These are phyloP conservation scores for Colinus virginianus DNA, from an alignment of 2,113 vertebrate species.

Conservation along the genomic window DNA sequence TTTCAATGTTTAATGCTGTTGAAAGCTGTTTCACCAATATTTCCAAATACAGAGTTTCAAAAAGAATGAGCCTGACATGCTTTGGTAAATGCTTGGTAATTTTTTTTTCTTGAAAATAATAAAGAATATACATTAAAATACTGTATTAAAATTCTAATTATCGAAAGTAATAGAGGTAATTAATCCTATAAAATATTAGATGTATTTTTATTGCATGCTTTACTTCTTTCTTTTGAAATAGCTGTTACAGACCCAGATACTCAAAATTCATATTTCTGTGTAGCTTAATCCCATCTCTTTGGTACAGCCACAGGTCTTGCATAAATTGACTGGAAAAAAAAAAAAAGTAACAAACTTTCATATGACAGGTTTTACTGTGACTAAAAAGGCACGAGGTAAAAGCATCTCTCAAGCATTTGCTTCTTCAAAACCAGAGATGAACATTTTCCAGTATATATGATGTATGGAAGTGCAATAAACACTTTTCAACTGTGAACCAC, in stretches of 20 bases:
- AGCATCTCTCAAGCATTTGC: background rate
- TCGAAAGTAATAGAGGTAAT: background rate
- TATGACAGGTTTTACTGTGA: background rate
- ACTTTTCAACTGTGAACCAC: background rate
- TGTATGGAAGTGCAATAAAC: background rate
- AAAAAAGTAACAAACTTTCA: background rate
- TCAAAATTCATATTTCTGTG: background rate
- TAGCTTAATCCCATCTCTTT: background rate
- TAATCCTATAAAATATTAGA: background rate
- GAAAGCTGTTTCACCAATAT: background rate
- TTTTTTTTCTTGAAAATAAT: background rate
- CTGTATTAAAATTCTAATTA: background rate
- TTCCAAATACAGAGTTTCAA: background rate
- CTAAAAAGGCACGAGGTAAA: background rate
- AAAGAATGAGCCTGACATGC: background rate
- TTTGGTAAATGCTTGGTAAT: background rate
- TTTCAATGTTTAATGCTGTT: background rate
- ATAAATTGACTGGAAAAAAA: background rate
- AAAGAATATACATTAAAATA: background rate
- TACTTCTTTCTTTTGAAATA: background rate
- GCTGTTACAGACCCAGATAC: background rate
- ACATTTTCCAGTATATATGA: background rate
- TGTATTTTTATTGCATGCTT: background rate
- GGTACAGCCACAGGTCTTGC: background rate
- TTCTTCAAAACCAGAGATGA: background rate